These are phyloP conservation scores for Pegoplata infirma DNA, from an alignment of 2,888 invertebrate genomes.

Conservation along the genomic window DNA sequence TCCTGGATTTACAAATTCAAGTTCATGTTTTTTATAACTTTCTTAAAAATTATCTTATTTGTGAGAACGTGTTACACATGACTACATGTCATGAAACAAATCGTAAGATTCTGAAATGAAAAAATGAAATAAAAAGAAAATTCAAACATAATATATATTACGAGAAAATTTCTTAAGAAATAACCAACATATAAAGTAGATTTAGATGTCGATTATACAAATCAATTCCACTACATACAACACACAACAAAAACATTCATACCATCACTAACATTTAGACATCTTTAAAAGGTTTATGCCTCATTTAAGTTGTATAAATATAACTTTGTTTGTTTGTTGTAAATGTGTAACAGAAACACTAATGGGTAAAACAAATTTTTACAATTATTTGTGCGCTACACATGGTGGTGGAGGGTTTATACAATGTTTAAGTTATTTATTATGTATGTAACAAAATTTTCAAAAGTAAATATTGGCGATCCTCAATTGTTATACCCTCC, in stretches of 20 bases:
- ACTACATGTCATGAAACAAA: background rate
- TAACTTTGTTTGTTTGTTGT: too few species aligned
- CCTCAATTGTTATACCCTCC: too few species aligned
- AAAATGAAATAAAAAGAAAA: background rate
- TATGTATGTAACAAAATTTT: too few species aligned
- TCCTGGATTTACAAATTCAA: background rate
- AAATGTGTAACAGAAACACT: too few species aligned
- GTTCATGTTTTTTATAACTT: background rate
- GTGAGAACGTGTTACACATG: background rate
- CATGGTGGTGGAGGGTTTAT: too few species aligned
- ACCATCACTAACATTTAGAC: background rate
- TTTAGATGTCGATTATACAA: constrained; percentile 5
- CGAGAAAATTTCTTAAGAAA: too few species aligned
- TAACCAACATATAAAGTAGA: background rate
- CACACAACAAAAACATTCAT: too few species aligned
- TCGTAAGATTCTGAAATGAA: background rate
- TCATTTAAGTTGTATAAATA: constrained; percentile 13
- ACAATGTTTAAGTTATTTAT: too few species aligned
- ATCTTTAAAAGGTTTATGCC: constrained; percentile 12
- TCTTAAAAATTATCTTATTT: background rate
- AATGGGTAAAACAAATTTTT: background rate
- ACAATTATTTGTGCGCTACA: too few species aligned
- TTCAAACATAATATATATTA: too few species aligned
- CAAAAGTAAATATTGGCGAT: too few species aligned
- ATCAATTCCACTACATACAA: background rate